A percentile compares a stretch with the other conserved stretches of the same genome.
phyloP scores from a whole-genome alignment of 2,113 vertebrate species.

The Amphilophus citrinellus region DNA sequence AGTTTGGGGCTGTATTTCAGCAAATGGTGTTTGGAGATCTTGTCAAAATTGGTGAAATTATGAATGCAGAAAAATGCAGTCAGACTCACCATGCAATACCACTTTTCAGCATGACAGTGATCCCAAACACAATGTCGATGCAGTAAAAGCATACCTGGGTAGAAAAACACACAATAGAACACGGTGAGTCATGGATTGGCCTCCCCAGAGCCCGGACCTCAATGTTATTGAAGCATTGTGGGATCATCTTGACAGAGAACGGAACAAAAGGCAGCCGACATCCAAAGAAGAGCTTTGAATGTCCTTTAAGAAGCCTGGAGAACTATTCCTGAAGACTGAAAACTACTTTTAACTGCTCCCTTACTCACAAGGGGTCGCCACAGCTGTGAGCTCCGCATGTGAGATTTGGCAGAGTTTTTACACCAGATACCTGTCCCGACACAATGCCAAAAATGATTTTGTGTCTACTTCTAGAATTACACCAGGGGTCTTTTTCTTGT shows the following conservation, averaged over 20 bases:
- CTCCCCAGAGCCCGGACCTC: background rate
- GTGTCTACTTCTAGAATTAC: background rate
- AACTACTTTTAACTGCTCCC: background rate
- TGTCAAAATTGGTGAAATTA: background rate
- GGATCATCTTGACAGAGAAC: background rate
- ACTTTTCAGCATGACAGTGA: background rate
- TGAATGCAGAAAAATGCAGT: background rate
- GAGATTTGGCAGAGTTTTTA: background rate
- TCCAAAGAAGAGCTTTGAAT: conserved; percentile 5
- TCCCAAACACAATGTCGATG: background rate
- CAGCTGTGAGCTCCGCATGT: background rate
- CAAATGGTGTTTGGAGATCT: background rate
- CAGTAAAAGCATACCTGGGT: background rate
- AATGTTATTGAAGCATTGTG: background rate
- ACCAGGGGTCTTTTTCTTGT: background rate
- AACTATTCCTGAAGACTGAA: conserved; percentile 13
- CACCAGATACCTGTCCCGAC: background rate
- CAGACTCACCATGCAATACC: background rate
- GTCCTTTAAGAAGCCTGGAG: background rate
- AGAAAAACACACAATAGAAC: background rate
- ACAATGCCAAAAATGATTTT: background rate
- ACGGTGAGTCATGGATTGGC: background rate
- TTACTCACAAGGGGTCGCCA: conserved; percentile 8
- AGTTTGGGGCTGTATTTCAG: background rate
- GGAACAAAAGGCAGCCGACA: background rate